These are phyloP conservation scores for Nicator chloris DNA, from an alignment of 2,113 vertebrate species.

Conservation along the genomic window DNA sequence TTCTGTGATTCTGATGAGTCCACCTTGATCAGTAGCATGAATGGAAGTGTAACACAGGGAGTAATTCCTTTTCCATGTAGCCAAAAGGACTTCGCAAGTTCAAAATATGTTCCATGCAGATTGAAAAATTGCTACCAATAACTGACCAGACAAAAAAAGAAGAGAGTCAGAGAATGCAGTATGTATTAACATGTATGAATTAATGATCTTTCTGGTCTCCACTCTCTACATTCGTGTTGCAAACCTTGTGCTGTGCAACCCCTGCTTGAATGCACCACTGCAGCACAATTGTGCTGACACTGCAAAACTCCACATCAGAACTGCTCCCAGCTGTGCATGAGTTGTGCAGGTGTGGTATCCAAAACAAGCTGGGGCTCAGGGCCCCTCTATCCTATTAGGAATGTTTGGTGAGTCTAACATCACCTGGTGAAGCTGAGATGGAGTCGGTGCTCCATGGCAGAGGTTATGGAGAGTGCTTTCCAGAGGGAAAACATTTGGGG, in stretches of 20 bases:
- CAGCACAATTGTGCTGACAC: background rate
- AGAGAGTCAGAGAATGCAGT: background rate
- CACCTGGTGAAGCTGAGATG: background rate
- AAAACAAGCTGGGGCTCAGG: background rate
- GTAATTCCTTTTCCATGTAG: background rate
- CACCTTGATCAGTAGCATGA: background rate
- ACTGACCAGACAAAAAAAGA: background rate
- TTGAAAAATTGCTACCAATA: background rate
- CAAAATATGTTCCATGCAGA: background rate
- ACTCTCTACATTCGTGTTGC: accelerated
- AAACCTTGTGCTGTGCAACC: background rate
- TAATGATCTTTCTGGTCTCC: background rate
- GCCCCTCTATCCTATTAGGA: background rate
- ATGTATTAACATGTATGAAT: background rate
- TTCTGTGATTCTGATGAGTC: background rate
- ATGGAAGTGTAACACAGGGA: background rate
- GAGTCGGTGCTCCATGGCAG: background rate
- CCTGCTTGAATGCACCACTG: background rate
- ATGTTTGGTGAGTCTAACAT: background rate
- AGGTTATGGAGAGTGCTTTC: background rate
- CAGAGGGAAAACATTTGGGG: background rate
- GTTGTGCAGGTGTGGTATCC: background rate
- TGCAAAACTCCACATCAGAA: background rate
- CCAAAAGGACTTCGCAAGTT: background rate
- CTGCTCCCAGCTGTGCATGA: background rate